A percentile compares a stretch with the other conserved stretches of the same genome.
Conservation (phyloP, 1,140 invertebrate genomes). For the Teleogryllus occipitalis region DNA sequence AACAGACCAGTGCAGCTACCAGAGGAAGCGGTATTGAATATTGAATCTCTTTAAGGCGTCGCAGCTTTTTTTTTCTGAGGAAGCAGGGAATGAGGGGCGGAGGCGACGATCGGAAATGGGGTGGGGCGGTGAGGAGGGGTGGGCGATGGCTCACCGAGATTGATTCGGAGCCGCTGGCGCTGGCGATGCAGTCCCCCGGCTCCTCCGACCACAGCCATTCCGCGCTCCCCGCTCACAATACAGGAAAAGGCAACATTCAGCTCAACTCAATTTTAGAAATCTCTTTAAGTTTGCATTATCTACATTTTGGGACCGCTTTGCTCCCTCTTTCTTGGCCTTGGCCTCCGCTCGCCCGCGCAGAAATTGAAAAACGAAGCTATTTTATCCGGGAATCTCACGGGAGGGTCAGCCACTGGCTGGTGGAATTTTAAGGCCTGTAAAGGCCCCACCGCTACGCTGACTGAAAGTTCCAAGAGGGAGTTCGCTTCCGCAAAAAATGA, state of each 20-base stretch:
- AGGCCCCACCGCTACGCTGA: too few relatives aligned
- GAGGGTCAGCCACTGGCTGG: too few relatives aligned
- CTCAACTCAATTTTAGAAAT: slow-evolving; percentile 1
- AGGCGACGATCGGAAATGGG: background rate
- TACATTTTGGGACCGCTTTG: background rate
- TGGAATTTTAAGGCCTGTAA: too few relatives aligned
- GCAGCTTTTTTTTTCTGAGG: background rate
- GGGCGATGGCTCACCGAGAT: background rate
- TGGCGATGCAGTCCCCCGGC: too few relatives aligned
- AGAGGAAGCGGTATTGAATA: background rate
- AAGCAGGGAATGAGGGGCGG: background rate
- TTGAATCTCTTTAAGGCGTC: background rate
- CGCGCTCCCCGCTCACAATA: background rate
- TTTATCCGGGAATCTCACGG: background rate
- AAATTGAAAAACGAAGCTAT: background rate
- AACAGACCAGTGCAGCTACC: background rate
- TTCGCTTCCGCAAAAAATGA: too few relatives aligned
- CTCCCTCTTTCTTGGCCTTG: background rate
- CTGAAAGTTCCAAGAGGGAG: too few relatives aligned
- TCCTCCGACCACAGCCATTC: background rate
- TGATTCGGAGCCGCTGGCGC: background rate
- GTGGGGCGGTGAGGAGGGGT: too few relatives aligned
- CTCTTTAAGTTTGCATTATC: background rate
- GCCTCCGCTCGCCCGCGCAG: too few relatives aligned
- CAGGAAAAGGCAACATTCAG: background rate